Evolutionary conservation across 2,797 vertebrate species (phyloP).

Genomic region (Cirrhinus molitorella): DNA sequence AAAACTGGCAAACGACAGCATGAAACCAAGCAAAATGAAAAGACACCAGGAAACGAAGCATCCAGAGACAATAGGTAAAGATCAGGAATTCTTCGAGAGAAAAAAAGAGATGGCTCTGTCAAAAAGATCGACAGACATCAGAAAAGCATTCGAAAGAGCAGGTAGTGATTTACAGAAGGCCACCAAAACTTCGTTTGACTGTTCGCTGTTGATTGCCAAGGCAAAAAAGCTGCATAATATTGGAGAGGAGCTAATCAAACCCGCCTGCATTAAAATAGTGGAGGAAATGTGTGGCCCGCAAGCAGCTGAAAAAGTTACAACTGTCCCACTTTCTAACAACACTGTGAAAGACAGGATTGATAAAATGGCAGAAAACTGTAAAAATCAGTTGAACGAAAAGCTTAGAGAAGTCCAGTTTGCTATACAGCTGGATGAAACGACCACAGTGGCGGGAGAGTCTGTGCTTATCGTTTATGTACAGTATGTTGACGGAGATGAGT

Average conservation of each 20-base stretch:
- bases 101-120: not conserved
- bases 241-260: constrained; percentile 11
- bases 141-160: not conserved
- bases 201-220: not conserved
- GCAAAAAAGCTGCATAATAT: constrained; percentile 4
- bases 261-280: not conserved
- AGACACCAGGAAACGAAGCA: too few species aligned
- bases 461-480: not conserved
- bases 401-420: not conserved
- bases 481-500: not conserved
- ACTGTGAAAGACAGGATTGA: not conserved
- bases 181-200: not conserved
- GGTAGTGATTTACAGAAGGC: not conserved
- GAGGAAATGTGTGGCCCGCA: not conserved
- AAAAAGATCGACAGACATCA: not conserved
- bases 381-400: too few species aligned
- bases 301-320: not conserved
- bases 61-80: too few species aligned
- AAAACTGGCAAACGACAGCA: too few species aligned
- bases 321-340: not conserved
- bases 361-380: not conserved
- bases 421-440: not conserved
- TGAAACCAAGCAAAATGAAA: too few species aligned
- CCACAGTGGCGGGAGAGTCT: not conserved
- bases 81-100: too few species aligned